Evolutionary conservation across 2,113 vertebrate species (phyloP).

Genomic region (Paraplagusia blochii): DNA sequence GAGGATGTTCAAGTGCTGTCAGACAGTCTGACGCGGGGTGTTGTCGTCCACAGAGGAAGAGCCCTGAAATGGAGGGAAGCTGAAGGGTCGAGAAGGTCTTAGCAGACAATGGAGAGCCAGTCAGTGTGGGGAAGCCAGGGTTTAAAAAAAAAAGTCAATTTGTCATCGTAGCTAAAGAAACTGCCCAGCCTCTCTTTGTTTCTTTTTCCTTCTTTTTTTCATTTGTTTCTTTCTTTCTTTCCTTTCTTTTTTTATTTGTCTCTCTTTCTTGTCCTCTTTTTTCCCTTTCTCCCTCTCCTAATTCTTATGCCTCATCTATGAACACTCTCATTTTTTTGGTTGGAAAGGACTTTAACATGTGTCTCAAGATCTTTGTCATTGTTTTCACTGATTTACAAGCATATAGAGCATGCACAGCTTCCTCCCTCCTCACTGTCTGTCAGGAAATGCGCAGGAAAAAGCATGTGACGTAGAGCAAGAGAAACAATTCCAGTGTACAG

Average conservation of each 20-base stretch:
- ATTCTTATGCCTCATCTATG: conserved; percentile 17
- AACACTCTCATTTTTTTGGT: conserved; percentile 17
- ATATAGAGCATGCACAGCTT: conserved; percentile 35
- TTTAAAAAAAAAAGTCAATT: conserved; percentile 61
- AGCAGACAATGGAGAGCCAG: conserved; percentile 61
- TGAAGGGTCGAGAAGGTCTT: conserved; percentile 57
- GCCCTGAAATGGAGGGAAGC: conserved; percentile 72
- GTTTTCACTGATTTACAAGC: conserved; percentile 40
- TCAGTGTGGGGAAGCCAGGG: conserved; percentile 33
- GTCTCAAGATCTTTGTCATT: conserved; percentile 16
- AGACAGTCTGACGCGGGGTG: conserved; percentile 71
- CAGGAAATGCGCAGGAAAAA: conserved; percentile 59
- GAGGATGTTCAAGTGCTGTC: conserved; percentile 56
- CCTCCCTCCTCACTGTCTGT: conserved; percentile 42
- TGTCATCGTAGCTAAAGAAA: conserved; percentile 34
- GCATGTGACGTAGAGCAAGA: conserved; percentile 35
- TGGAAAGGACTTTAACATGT: background rate
- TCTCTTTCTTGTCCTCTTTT: no score
- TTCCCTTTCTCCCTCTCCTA: conserved; percentile 32
- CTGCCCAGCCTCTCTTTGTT: no score
- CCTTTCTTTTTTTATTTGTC: no score
- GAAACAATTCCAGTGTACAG: conserved; percentile 18
- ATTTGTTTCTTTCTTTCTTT: conserved; percentile 30
- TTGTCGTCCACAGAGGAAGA: conserved; percentile 74
- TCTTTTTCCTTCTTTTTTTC: conserved; percentile 61